Conservation (phyloP, 2,113 vertebrate genomes). For the Vulpes ferrilata region DNA sequence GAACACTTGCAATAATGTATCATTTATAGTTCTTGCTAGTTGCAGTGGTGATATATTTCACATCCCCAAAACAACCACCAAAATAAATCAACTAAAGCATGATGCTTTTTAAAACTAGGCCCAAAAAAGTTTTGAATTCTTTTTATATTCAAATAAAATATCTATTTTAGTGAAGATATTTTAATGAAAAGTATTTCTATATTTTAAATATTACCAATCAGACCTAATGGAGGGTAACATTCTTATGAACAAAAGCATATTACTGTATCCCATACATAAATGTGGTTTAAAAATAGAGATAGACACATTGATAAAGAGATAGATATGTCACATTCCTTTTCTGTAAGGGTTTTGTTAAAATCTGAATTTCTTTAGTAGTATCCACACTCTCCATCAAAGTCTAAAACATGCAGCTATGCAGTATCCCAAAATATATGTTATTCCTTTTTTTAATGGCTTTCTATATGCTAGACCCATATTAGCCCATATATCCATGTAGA, state of each 20-base stretch:
- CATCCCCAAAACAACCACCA: background rate
- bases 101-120: slow-evolving; percentile 55
- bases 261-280: slow-evolving; percentile 59
- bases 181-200: slow-evolving; percentile 65
- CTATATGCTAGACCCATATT: background rate
- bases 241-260: background rate
- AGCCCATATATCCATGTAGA: background rate
- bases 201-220: slow-evolving; percentile 60
- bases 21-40: slow-evolving; percentile 81
- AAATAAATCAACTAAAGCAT: background rate
- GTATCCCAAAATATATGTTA: background rate
- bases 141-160: slow-evolving; percentile 41
- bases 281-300: background rate
- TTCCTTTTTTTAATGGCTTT: background rate
- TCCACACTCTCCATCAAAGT: background rate
- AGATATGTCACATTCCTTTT: slow-evolving; percentile 53
- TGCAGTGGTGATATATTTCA: slow-evolving; percentile 78
- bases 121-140: slow-evolving; percentile 8
- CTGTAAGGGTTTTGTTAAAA: slow-evolving; percentile 67
- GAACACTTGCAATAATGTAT: slow-evolving; percentile 85
- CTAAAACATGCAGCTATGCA: background rate
- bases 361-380: background rate
- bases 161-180: slow-evolving; percentile 78
- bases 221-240: background rate
- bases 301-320: background rate